These are phyloP conservation scores for Oreonectes daqikongensis DNA, from an alignment of 2,797 vertebrate species.

Conservation along the genomic window DNA sequence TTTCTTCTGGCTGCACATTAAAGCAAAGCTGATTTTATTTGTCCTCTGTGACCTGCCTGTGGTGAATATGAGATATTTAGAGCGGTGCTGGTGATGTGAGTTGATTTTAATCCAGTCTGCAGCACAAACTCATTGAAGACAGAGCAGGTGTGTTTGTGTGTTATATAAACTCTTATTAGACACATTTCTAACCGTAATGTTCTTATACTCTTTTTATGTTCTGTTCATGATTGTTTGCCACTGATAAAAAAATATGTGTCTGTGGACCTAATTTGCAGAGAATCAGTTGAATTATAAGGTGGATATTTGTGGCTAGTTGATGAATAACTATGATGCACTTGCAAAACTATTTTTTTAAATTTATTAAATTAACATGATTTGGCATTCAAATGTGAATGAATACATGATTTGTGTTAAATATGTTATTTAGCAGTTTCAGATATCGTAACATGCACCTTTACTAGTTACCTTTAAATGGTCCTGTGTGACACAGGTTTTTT, in stretches of 20 bases:
- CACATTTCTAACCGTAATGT: background rate
- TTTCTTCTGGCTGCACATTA: constrained; percentile 21
- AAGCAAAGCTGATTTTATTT: constrained; percentile 29
- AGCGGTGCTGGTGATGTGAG: constrained; percentile 20
- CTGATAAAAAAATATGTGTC: background rate
- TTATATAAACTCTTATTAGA: constrained; percentile 25
- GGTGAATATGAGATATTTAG: constrained; percentile 26
- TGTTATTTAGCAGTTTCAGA: no score
- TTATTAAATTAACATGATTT: no score
- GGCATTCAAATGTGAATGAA: no score
- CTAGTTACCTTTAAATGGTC: no score
- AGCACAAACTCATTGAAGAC: constrained; percentile 6
- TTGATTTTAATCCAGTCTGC: constrained; percentile 19
- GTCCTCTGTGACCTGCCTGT: constrained; percentile 32
- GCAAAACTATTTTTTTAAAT: no score
- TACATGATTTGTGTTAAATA: no score
- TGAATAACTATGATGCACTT: no score
- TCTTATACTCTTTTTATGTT: background rate
- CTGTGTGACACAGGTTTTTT: no score
- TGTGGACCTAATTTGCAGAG: background rate
- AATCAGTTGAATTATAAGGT: background rate
- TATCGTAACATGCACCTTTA: no score
- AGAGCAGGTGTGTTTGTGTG: constrained; percentile 12
- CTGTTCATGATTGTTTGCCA: background rate
- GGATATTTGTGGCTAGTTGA: background rate